Evolutionary conservation across 2,888 invertebrate species (phyloP), one percentile per base, ranked within the genome.

Genomic region (Machimus rusticus): DNA sequence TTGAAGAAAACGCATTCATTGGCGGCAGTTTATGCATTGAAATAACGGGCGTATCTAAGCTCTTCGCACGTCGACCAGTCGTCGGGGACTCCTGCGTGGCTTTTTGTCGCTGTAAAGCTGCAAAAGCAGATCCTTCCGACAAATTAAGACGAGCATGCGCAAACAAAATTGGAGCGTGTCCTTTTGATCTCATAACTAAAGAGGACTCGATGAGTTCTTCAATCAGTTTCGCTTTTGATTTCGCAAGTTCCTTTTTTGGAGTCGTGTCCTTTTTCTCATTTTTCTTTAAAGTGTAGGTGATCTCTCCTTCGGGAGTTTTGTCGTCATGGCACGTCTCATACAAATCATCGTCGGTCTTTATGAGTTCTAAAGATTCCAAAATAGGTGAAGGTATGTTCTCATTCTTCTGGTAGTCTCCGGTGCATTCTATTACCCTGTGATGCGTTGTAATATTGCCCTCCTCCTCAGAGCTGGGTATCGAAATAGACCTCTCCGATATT

Each of bases 1-100:
- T 97, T 34, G 97, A 97, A 1, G 97, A 97, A 91, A 97, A 97
- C 0, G 97, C 96, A 92, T 97, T 96, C 92, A 96, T 95, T 8
- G 97, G 96, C 19, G 97, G 97, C 74, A 97, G 92, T 90, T 95
- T 94, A 91, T 96, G 96, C 43, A 97, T 93, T 28, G 97, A 95
- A 90, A 97, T 96, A 31, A 97, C 95, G 1, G 97, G 96, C 2
- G 97, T 96, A 90, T 97, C 97, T 89, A 97, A 93, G 88, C 97
- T 97, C 92, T 97, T 97, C 1, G 97, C 96, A 90, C 97, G 94
- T 85, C 97, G 94, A 87, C 96, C 95, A 4, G 95, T 93, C 8
- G 95, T 95, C 4, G 96, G 96, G 0, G 96, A 97, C 89, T 95
- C 94, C 90, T 95, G 95, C 0, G 95, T 94, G 8, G 96, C 96